These are phyloP conservation scores for Siniperca chuatsi DNA, from an alignment of 2,113 vertebrate species.

Conservation along the genomic window DNA sequence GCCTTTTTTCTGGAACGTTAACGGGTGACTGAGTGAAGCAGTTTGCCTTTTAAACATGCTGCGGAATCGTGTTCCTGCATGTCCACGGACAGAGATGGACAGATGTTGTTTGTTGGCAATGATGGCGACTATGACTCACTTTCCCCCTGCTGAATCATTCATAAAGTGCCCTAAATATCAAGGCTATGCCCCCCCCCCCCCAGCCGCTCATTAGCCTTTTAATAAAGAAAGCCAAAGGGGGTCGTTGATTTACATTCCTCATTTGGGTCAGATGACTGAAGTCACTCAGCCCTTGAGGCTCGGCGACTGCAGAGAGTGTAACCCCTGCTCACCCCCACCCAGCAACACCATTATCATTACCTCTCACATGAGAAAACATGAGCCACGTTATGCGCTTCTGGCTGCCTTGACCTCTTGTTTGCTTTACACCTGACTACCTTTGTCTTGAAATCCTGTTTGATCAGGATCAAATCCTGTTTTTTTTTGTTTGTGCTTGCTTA, in stretches of 20 bases:
- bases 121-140: slow-evolving; percentile 38
- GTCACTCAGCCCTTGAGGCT: background rate
- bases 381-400: background rate
- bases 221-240: background rate
- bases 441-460: slow-evolving; percentile 45
- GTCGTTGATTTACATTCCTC: slow-evolving; percentile 28
- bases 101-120: slow-evolving; percentile 42
- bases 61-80: background rate
- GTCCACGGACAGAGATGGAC: slow-evolving; percentile 10
- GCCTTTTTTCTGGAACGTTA: background rate
- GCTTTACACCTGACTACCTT: slow-evolving; percentile 22
- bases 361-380: slow-evolving; percentile 62
- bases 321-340: slow-evolving; percentile 4
- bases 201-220: slow-evolving; percentile 17
- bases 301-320: background rate
- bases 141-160: slow-evolving; percentile 48
- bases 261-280: slow-evolving; percentile 38
- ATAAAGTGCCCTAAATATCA: slow-evolving; percentile 44
- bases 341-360: slow-evolving; percentile 4
- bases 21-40: background rate
- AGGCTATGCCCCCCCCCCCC: background rate
- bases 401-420: slow-evolving; percentile 58
- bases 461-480: slow-evolving; percentile 31
- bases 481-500: background rate
- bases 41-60: slow-evolving; percentile 10